phyloP scores from a whole-genome alignment of 2,888 invertebrate genomes.

The Macaria notata region DNA sequence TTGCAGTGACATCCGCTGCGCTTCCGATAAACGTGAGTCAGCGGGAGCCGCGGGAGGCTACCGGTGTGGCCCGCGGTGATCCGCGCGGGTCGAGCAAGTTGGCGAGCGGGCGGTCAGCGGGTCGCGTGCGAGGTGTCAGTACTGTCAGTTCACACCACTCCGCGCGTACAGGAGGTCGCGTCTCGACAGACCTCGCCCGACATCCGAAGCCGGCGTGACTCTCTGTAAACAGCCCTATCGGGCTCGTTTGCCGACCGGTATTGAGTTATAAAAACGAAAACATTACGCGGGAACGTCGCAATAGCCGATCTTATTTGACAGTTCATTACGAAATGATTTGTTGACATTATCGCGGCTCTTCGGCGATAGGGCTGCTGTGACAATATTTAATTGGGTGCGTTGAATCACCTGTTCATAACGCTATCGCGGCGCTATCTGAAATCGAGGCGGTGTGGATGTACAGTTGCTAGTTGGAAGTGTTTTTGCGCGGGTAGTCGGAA shows the following conservation, averaged over 20 bases:
- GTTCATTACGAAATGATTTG: slow-evolving; percentile 26
- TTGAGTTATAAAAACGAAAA: slow-evolving; percentile 60
- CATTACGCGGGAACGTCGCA: slow-evolving; percentile 50
- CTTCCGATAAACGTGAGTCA: slow-evolving; percentile 77
- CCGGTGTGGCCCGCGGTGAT: slow-evolving; percentile 54
- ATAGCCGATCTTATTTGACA: slow-evolving; percentile 26
- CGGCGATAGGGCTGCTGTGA: slow-evolving; percentile 38
- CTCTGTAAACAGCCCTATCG: slow-evolving; percentile 56
- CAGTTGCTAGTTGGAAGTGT: slow-evolving; percentile 47
- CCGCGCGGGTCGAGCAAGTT: slow-evolving; percentile 55
- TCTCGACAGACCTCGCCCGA: slow-evolving; percentile 29
- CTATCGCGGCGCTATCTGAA: slow-evolving; percentile 48
- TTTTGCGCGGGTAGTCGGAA: slow-evolving; percentile 52
- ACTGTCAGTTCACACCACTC: slow-evolving; percentile 51
- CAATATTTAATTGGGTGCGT: slow-evolving; percentile 46
- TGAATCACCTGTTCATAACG: slow-evolving; percentile 58
- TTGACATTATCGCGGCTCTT: slow-evolving; percentile 33
- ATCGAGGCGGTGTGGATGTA: slow-evolving; percentile 48
- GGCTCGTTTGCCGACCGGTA: slow-evolving; percentile 40
- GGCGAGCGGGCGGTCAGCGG: slow-evolving; percentile 46
- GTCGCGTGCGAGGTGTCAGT: slow-evolving; percentile 46
- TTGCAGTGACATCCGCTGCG: slow-evolving; percentile 68
- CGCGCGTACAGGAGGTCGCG: slow-evolving; percentile 59
- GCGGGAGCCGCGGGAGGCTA: slow-evolving; percentile 37
- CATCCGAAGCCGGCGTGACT: slow-evolving; percentile 49